These are phyloP conservation scores for Fabriciana adippe DNA, from an alignment of 2,888 invertebrate species.

Conservation along the genomic window DNA sequence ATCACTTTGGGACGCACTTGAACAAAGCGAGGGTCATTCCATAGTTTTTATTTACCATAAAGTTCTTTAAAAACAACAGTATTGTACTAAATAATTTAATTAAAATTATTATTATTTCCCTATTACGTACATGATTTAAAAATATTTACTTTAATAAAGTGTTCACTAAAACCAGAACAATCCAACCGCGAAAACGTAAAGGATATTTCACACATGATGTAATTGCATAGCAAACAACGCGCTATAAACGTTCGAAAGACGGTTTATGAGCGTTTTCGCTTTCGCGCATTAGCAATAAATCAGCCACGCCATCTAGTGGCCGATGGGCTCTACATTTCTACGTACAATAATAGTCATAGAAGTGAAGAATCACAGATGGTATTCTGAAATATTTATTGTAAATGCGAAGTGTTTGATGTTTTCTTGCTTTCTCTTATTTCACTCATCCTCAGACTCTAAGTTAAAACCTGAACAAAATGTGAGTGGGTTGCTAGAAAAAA, in stretches of 20 bases:
- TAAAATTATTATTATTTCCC: neutral
- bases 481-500: too few relatives aligned
- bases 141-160: neutral
- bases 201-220: slow-evolving; percentile 49
- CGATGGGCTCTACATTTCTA: slow-evolving; percentile 57
- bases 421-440: too few relatives aligned
- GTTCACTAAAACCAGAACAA: slow-evolving; percentile 18
- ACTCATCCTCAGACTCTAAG: too few relatives aligned
- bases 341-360: slow-evolving; percentile 59
- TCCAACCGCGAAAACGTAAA: slow-evolving; percentile 29
- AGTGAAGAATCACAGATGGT: neutral
- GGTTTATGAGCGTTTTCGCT: slow-evolving; percentile 80
- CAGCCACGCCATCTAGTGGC: slow-evolving; percentile 71
- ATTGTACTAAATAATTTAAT: neutral
- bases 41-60: too few relatives aligned
- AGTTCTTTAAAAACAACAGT: too few relatives aligned
- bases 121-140: neutral
- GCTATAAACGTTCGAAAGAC: slow-evolving; percentile 65
- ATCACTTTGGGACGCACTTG: too few relatives aligned
- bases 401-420: neutral
- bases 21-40: too few relatives aligned
- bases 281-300: slow-evolving; percentile 82
- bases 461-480: too few relatives aligned
- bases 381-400: neutral
- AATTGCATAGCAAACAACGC: slow-evolving; percentile 70